These are phyloP conservation scores for Hemibagrus guttatus DNA, from an alignment of 2,797 vertebrate species.

Conservation along the genomic window DNA sequence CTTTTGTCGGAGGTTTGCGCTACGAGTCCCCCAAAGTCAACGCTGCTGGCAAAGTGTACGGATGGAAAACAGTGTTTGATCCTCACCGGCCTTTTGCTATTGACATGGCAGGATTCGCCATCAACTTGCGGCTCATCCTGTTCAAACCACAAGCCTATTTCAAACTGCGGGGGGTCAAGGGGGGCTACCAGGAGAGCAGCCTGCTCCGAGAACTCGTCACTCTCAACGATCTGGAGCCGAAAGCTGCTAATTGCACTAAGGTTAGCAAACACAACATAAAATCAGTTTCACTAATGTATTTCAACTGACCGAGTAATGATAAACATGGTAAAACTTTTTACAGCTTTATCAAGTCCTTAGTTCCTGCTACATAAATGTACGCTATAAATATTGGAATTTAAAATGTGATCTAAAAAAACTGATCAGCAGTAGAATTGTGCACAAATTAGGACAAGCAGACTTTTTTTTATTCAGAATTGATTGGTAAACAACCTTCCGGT, in stretches of 20 bases:
- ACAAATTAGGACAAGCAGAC: background rate
- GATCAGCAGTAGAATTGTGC: background rate
- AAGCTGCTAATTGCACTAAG: slow-evolving; percentile 99
- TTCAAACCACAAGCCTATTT: slow-evolving; percentile 97
- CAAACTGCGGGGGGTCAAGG: slow-evolving; percentile 95
- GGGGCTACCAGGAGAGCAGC: slow-evolving; percentile 98
- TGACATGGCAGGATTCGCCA: slow-evolving; percentile 98
- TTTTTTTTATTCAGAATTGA: background rate
- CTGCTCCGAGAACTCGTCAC: slow-evolving; percentile 95
- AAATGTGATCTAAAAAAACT: background rate
- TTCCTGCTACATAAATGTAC: background rate
- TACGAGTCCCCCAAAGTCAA: slow-evolving; percentile 96
- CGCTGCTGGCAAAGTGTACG: slow-evolving; percentile 93
- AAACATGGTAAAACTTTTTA: background rate
- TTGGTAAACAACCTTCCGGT: background rate
- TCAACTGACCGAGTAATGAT: background rate
- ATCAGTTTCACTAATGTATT: background rate
- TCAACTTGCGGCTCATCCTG: slow-evolving; percentile 94
- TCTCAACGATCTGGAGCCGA: slow-evolving; percentile 95
- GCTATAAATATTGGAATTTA: background rate
- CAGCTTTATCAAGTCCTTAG: background rate
- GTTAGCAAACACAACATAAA: slow-evolving; percentile 63
- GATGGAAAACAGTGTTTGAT: slow-evolving; percentile 98
- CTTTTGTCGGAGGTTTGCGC: slow-evolving; percentile 92
- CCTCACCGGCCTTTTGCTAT: slow-evolving; percentile 97